These are phyloP conservation scores for Climacteris rufus DNA, from an alignment of 2,113 vertebrate species.

Conservation along the genomic window DNA sequence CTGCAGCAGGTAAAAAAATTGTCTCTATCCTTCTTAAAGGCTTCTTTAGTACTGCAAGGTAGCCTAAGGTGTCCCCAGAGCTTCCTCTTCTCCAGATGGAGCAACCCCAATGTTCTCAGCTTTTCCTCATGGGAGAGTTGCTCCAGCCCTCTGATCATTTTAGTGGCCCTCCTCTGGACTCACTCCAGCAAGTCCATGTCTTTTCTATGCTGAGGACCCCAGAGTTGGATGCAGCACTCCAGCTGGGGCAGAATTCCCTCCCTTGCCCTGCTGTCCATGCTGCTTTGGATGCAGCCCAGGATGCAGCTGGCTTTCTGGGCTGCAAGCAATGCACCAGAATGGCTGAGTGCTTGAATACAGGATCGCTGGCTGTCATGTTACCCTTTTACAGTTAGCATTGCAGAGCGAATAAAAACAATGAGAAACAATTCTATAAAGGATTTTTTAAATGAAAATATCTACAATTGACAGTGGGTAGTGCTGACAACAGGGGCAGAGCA, in stretches of 20 bases:
- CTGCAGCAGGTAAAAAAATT: not conserved
- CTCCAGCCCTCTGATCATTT: not conserved
- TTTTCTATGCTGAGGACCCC: not conserved
- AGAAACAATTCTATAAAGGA: not conserved
- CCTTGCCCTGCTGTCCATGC: not conserved
- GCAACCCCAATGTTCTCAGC: not conserved
- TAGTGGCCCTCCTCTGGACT: not conserved
- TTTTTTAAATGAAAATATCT: not conserved
- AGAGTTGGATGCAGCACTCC: not conserved
- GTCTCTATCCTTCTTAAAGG: not conserved
- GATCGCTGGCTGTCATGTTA: not conserved
- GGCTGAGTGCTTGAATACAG: fast-evolving
- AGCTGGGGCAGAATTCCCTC: not conserved
- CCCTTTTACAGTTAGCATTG: not conserved
- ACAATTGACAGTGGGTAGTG: not conserved
- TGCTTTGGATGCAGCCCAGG: not conserved
- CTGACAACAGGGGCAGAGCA: not conserved
- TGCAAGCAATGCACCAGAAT: not conserved
- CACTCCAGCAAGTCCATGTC: not conserved
- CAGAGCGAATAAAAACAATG: not conserved
- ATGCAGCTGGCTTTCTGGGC: not conserved
- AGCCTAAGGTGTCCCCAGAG: not conserved
- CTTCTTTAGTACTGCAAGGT: not conserved
- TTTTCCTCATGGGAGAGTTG: not conserved
- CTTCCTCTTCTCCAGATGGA: not conserved